Percentiles rank a stretch among this genome's conserved stretches.
Evolutionary conservation across 1,140 invertebrate species (phyloP).

Genomic region (Anastrepha ludens): DNA sequence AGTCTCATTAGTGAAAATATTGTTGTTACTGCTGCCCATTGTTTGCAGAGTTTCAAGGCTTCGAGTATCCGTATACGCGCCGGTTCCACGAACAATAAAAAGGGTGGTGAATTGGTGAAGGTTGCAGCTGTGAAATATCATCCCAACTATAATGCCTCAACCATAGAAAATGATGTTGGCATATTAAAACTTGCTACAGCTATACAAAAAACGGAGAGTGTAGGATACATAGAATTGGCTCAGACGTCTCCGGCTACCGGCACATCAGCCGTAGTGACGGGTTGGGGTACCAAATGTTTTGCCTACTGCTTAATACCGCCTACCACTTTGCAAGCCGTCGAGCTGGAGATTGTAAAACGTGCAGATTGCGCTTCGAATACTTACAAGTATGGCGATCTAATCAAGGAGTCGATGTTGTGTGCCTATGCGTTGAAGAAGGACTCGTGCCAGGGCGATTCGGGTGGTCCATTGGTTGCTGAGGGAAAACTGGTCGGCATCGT

Average conservation of each 20-base stretch:
- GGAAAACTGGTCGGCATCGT: conserved; percentile 77
- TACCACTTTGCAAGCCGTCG: neutral
- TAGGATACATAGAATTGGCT: conserved; percentile 60
- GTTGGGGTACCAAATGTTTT: conserved; percentile 60
- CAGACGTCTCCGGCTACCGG: conserved; percentile 57
- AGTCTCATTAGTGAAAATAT: neutral
- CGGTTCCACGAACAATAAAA: conserved; percentile 45
- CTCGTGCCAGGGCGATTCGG: conserved; percentile 76
- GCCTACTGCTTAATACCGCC: conserved; percentile 51
- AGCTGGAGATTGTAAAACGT: conserved; percentile 61
- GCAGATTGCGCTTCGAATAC: conserved; percentile 51
- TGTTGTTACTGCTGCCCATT: conserved; percentile 58
- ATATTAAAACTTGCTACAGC: conserved; percentile 65
- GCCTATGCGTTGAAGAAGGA: conserved; percentile 75
- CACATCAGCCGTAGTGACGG: conserved; percentile 61
- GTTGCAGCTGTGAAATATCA: conserved; percentile 20
- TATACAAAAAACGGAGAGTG: conserved; percentile 58
- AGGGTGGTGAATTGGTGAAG: conserved; percentile 33
- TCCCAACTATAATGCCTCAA: conserved; percentile 57
- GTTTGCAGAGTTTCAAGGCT: conserved; percentile 54
- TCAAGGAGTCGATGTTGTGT: conserved; percentile 75
- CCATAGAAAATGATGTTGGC: conserved; percentile 70
- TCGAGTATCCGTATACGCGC: conserved; percentile 9
- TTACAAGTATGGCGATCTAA: conserved; percentile 60
- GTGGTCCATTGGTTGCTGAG: conserved; percentile 72